Base-by-base conservation (phyloP, 2,888 invertebrate species). In the Drosophila picticornis region DNA sequence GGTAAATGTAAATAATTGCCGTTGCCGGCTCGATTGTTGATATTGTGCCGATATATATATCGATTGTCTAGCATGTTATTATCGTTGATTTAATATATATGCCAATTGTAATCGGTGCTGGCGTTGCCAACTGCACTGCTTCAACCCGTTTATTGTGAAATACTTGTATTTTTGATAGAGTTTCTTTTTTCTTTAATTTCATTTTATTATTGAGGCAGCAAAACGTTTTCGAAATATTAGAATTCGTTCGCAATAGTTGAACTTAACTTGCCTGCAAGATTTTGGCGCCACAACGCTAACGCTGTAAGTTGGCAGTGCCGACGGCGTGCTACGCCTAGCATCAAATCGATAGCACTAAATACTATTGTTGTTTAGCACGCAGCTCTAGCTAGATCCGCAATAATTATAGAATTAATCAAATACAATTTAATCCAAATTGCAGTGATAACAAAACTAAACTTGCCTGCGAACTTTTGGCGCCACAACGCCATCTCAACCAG, bases 21-120 rank as follows among this genome's bases (percentile, higher is more conserved):
- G 63, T 72, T 67, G 67, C 77, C 79, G 69, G 77, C 61, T 69
- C 31, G 19, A 52, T 65, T 75, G 75, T 65, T 75, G 51, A 63
- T 51, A 46, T 16, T 60, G 19, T 50, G 25, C 13, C 38, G 50
- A 62, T 25, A 25, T 25, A 10, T n/a, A 40, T 40, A 69, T 69
- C 69, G 69, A 46, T 16, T 9, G 31, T n/a, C 27, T 25, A 16
- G 10, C 48, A 19, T 13, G n/a, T 11, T 16, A 46, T 34, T 51
- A 51, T 67, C 53, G 53, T 19, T 48, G 9, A 22, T 9, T 19
- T 13, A 55, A 13, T 38, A 19, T 25, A 55, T 13, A 27, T n/a
- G 16, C 16, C 57, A 57, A 16, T 5, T 29, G 34, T 27, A 22
- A 63, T 63, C 51, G 62, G 10, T 38, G n/a, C 29, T 10, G 22